Evolutionary conservation across 2,888 invertebrate species (phyloP).

Genomic region (Leistus spinibarbis): DNA sequence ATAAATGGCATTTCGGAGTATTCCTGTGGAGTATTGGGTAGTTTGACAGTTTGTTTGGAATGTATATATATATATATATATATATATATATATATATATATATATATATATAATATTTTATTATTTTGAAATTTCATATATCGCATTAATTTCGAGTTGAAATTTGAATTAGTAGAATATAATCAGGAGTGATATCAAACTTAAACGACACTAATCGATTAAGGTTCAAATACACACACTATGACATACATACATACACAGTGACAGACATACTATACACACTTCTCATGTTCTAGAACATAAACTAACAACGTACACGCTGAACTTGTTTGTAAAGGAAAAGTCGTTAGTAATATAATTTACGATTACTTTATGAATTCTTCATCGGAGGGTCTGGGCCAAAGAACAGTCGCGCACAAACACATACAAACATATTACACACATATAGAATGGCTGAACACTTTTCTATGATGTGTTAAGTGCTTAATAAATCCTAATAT

Average conservation of each 20-base stretch:
- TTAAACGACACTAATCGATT: neutral
- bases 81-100: too few species aligned
- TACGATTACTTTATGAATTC: neutral
- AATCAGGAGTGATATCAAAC: neutral
- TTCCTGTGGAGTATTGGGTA: too few species aligned
- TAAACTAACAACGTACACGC: too few species aligned
- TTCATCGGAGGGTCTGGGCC: neutral
- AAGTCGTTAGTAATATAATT: neutral
- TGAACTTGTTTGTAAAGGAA: neutral
- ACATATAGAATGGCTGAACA: neutral
- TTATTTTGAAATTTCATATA: too few species aligned
- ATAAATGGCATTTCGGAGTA: too few species aligned
- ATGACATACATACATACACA: neutral
- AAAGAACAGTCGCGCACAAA: neutral
- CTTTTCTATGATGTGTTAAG: neutral
- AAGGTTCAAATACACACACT: neutral
- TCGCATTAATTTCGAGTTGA: too few species aligned
- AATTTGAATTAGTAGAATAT: too few species aligned
- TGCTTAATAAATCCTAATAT: neutral
- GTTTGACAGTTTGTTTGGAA: too few species aligned
- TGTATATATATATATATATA: too few species aligned
- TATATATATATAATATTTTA: too few species aligned
- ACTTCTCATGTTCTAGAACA: too few species aligned
- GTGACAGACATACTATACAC: too few species aligned
- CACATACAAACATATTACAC: neutral